Conservation (phyloP, 2,797 vertebrate species). For the Hybognathus amarus region DNA sequence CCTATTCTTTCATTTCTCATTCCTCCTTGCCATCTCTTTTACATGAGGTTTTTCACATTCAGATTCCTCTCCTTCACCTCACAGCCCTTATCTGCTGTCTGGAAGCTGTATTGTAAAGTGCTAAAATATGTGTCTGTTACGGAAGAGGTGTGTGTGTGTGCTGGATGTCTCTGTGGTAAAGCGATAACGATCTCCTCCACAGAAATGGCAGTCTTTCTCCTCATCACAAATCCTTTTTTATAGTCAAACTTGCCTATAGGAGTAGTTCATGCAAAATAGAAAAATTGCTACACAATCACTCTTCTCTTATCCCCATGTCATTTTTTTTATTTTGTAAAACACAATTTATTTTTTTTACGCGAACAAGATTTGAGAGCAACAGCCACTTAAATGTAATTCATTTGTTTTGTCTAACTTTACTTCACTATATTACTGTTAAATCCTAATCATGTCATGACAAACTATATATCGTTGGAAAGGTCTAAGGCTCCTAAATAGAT, state of each 20-base stretch:
- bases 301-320: background rate
- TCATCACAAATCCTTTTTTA: background rate
- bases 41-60: slow-evolving; percentile 1
- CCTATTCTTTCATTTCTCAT: slow-evolving; percentile 7
- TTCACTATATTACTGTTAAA: no score
- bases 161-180: slow-evolving; percentile 32
- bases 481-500: no score
- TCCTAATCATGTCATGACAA: no score
- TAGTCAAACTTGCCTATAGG: background rate
- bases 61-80: slow-evolving; percentile 21
- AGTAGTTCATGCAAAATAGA: slow-evolving; percentile 23
- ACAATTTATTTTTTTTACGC: background rate
- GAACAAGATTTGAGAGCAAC: background rate
- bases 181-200: slow-evolving; percentile 44
- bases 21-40: slow-evolving; percentile 31
- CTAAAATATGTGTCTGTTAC: background rate
- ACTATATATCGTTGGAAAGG: no score
- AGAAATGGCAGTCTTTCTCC: slow-evolving; percentile 31
- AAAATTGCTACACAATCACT: background rate
- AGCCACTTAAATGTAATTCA: background rate
- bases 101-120: slow-evolving; percentile 24
- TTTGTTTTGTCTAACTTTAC: no score
- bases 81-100: slow-evolving; percentile 38
- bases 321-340: background rate
- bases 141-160: background rate